Evolutionary conservation across 2,113 vertebrate species (phyloP).

Genomic region (Odocoileus hemionus): DNA sequence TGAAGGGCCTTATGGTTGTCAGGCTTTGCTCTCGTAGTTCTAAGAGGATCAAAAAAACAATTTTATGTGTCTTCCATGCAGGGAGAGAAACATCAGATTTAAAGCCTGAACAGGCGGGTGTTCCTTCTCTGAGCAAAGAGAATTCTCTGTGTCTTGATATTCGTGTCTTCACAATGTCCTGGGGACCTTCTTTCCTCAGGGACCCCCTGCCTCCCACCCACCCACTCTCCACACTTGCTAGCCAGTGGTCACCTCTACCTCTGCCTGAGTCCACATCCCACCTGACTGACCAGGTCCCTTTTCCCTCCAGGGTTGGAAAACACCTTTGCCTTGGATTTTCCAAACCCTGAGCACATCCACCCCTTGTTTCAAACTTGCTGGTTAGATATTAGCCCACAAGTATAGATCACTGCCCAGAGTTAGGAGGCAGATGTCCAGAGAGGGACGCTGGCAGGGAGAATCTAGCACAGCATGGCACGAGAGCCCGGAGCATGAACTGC

Average conservation of each 20-base stretch:
- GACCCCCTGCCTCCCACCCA: fast-evolving
- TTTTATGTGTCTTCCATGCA: background rate
- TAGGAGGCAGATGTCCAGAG: background rate
- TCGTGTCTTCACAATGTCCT: fast-evolving
- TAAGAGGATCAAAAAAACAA: background rate
- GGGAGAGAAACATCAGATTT: background rate
- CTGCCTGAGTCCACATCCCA: background rate
- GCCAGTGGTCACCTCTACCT: fast-evolving
- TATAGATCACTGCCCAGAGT: fast-evolving
- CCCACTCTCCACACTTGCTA: too few relatives aligned
- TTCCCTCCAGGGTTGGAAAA: background rate
- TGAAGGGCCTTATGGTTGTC: background rate
- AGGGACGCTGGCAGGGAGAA: background rate
- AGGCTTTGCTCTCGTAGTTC: background rate
- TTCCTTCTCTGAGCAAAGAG: background rate
- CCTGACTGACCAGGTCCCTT: background rate
- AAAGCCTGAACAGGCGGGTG: background rate
- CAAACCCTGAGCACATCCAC: background rate
- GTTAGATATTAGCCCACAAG: background rate
- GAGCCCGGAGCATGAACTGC: fast-evolving
- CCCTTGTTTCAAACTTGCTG: background rate
- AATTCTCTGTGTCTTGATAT: fast-evolving
- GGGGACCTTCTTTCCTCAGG: background rate
- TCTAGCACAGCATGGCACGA: background rate
- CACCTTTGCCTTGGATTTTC: background rate